Percentiles rank a stretch among this genome's conserved stretches.
Evolutionary conservation across 2,888 invertebrate species (phyloP).

Genomic region (Brenthis daphne): DNA sequence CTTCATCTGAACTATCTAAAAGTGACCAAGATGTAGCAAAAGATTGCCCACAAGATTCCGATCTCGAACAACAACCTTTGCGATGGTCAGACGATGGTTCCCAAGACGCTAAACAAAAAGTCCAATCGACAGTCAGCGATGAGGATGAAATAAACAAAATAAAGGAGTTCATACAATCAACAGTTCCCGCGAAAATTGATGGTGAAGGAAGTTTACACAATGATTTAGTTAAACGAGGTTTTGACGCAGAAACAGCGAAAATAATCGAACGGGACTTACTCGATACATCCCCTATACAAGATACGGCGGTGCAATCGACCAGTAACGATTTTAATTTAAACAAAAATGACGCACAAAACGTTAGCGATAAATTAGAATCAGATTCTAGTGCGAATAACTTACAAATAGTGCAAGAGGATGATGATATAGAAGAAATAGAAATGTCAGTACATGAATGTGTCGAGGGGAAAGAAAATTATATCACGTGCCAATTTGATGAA

Average conservation of each 20-base stretch:
- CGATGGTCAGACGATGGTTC: constrained; percentile 74
- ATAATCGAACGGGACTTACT: constrained; percentile 73
- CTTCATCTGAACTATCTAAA: constrained; percentile 53
- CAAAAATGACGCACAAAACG: constrained; percentile 21
- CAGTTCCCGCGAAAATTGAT: constrained; percentile 40
- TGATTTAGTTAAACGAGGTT: constrained; percentile 70
- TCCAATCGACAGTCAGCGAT: constrained; percentile 35
- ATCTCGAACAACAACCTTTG: constrained; percentile 60
- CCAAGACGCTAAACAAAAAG: constrained; percentile 57
- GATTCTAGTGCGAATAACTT: constrained; percentile 44
- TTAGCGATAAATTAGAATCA: constrained; percentile 43
- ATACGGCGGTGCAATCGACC: constrained; percentile 34
- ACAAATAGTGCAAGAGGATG: constrained; percentile 51
- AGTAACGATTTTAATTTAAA: constrained; percentile 22
- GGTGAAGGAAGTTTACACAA: constrained; percentile 56
- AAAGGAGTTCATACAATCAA: constrained; percentile 64
- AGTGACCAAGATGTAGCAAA: constrained; percentile 41
- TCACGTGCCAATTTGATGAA: constrained; percentile 54
- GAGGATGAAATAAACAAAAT: constrained; percentile 70
- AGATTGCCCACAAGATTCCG: constrained; percentile 55
- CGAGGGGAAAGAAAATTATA: constrained; percentile 62
- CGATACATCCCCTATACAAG: constrained; percentile 52
- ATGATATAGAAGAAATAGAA: constrained; percentile 61
- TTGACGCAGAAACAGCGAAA: constrained; percentile 73
- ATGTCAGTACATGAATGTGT: constrained; percentile 61